A percentile compares a stretch with the other conserved stretches of the same genome.
These are phyloP conservation scores for Synanthedon formicaeformis DNA, from an alignment of 2,888 invertebrate species.

Conservation along the genomic window DNA sequence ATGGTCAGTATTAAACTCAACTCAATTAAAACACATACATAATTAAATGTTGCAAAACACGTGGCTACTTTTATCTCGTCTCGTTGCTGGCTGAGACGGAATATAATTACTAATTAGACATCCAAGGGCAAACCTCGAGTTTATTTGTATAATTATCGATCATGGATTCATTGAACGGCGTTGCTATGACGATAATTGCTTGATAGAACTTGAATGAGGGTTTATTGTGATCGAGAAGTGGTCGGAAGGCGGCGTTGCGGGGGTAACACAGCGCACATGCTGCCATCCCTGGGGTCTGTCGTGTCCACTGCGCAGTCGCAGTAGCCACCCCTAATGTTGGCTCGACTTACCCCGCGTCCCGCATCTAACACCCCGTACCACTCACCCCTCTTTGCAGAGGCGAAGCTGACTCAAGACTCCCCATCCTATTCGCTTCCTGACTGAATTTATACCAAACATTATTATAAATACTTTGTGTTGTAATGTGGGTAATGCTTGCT, in stretches of 20 bases:
- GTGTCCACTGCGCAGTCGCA: conserved; percentile 38
- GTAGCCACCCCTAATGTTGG: conserved; percentile 24
- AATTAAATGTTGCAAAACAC: neutral
- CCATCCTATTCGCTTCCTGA: conserved; percentile 48
- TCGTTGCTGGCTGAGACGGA: neutral
- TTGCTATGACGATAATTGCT: conserved; percentile 41
- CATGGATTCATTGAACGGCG: conserved; percentile 13
- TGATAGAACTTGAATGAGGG: conserved; percentile 49
- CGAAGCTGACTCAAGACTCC: conserved; percentile 30
- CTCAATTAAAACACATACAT: neutral
- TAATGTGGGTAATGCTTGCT: too few species aligned
- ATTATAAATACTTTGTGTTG: neutral
- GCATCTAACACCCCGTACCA: conserved; percentile 12
- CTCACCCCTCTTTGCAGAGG: conserved; percentile 48
- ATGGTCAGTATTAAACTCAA: conserved; percentile 57
- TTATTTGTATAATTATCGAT: neutral
- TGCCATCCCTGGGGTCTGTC: conserved; percentile 32
- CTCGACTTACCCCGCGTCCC: conserved; percentile 12
- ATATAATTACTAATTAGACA: neutral
- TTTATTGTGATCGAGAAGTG: conserved; percentile 31
- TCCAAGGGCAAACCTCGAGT: too few species aligned
- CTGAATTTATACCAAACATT: conserved; percentile 47
- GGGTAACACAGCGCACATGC: conserved; percentile 29
- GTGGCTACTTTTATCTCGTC: neutral
- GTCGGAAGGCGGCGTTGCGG: conserved; percentile 19